A percentile compares a stretch with the other conserved stretches of the same genome.
Evolutionary conservation across 30 jellyfish, hydroid and myxozoan genomes (phyloP).

Genomic region (Chrysaora quinquecirrha): DNA sequence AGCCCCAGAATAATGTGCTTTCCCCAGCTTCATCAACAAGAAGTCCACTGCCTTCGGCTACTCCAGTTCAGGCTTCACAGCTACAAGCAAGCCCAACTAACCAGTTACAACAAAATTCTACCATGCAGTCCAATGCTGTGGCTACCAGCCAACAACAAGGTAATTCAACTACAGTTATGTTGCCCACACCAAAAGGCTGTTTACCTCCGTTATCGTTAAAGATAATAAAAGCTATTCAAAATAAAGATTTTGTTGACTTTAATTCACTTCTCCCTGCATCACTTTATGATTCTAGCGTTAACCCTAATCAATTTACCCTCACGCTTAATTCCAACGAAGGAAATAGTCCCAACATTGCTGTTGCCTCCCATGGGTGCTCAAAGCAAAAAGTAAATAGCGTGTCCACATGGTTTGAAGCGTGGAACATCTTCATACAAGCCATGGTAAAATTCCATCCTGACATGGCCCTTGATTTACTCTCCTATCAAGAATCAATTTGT

Average conservation of each 20-base stretch:
- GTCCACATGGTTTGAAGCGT: constrained; percentile 16
- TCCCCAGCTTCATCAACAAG: constrained; percentile 19
- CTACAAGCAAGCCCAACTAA: not conserved
- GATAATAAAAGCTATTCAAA: too few species aligned
- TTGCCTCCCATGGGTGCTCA: constrained; percentile 11
- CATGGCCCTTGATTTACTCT: constrained; percentile 16
- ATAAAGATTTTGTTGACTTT: too few species aligned
- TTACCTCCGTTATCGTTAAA: constrained; percentile 9
- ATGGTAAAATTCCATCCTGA: constrained; percentile 19
- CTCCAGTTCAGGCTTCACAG: not conserved
- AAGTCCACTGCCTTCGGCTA: not conserved
- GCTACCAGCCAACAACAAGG: not conserved
- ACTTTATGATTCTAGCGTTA: too few species aligned
- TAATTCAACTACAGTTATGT: not conserved
- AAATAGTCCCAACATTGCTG: too few species aligned
- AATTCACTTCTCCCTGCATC: not conserved
- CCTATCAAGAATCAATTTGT: too few species aligned
- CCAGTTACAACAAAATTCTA: not conserved
- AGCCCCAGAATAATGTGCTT: not conserved
- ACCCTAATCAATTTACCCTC: too few species aligned
- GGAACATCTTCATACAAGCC: too few species aligned
- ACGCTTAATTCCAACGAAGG: too few species aligned
- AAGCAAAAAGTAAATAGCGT: constrained; percentile 5
- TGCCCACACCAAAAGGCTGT: constrained; percentile 6
- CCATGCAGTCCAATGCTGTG: too few species aligned